Conservation (phyloP, 2,888 invertebrate species). For the Drosophila melanosoma region DNA sequence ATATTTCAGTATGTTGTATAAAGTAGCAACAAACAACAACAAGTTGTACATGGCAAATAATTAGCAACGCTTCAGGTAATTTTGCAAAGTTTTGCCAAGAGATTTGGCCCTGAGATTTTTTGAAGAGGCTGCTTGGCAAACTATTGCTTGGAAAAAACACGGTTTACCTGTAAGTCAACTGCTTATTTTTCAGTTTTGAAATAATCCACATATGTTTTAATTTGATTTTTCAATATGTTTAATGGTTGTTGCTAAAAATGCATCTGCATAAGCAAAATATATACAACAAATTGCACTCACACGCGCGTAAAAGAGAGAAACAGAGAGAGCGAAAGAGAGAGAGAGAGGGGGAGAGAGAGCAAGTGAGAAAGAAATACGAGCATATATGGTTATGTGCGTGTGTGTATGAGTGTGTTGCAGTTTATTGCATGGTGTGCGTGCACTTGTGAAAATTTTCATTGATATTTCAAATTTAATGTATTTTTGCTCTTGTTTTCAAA, state of each 20-base stretch:
- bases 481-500: background rate
- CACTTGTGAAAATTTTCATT: slow-evolving; percentile 60
- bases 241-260: slow-evolving; percentile 23
- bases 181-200: slow-evolving; percentile 2
- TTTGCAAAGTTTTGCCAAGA: slow-evolving; percentile 61
- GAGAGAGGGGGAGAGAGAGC: background rate
- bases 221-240: background rate
- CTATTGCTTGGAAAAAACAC: background rate
- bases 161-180: slow-evolving; percentile 34
- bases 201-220: slow-evolving; percentile 26
- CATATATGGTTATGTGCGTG: slow-evolving; percentile 17
- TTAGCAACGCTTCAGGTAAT: slow-evolving; percentile 78
- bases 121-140: slow-evolving; percentile 17
- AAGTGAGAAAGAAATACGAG: slow-evolving; percentile 24
- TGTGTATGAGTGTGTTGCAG: slow-evolving; percentile 26
- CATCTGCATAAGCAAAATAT: slow-evolving; percentile 31
- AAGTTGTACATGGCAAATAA: slow-evolving; percentile 67
- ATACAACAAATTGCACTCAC: slow-evolving; percentile 35
- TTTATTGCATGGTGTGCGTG: slow-evolving; percentile 46
- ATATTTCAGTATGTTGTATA: slow-evolving; percentile 12
- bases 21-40: slow-evolving; percentile 17
- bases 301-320: slow-evolving; percentile 12
- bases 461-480: slow-evolving; percentile 8
- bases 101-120: slow-evolving; percentile 62
- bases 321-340: slow-evolving; percentile 1